Evolutionary conservation across 2,113 vertebrate genomes (phyloP).

Genomic region (Romanogobio albipinnatus): DNA sequence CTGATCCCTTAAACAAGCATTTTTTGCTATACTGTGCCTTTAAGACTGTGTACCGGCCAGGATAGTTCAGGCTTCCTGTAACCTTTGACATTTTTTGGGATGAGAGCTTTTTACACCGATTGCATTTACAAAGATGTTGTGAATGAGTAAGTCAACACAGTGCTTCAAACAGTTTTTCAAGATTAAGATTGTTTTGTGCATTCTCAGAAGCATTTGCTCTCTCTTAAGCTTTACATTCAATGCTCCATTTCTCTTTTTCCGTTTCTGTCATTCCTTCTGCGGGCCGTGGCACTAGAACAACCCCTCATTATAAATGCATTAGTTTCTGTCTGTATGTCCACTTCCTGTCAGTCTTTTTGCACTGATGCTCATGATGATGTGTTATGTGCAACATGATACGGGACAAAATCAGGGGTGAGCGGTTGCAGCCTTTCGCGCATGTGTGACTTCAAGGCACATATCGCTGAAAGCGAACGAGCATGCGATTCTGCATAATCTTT

Average conservation of each 20-base stretch:
- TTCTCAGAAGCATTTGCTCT: background rate
- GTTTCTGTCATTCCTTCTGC: conserved; percentile 1
- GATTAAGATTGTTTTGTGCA: background rate
- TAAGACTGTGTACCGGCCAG: background rate
- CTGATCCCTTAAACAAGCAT: too few relatives aligned
- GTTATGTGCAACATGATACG: conserved; percentile 1
- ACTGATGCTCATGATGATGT: conserved; percentile 17
- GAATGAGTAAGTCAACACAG: background rate
- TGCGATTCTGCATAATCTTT: background rate
- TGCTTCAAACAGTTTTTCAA: background rate
- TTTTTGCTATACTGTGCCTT: background rate
- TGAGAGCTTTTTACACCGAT: background rate
- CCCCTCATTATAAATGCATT: conserved; percentile 30
- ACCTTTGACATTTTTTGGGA: background rate
- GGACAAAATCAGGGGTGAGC: background rate
- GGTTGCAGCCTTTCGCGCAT: background rate
- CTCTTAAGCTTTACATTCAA: conserved; percentile 3
- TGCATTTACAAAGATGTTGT: background rate
- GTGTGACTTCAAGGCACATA: background rate
- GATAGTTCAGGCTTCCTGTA: background rate
- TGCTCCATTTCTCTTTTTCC: conserved; percentile 2
- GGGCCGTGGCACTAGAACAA: conserved; percentile 2
- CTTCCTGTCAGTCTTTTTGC: conserved; percentile 10
- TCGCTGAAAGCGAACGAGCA: too few relatives aligned
- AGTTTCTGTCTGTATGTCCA: background rate